Conservation (phyloP, 1,140 invertebrate genomes). For the Monochamus saltuarius region DNA sequence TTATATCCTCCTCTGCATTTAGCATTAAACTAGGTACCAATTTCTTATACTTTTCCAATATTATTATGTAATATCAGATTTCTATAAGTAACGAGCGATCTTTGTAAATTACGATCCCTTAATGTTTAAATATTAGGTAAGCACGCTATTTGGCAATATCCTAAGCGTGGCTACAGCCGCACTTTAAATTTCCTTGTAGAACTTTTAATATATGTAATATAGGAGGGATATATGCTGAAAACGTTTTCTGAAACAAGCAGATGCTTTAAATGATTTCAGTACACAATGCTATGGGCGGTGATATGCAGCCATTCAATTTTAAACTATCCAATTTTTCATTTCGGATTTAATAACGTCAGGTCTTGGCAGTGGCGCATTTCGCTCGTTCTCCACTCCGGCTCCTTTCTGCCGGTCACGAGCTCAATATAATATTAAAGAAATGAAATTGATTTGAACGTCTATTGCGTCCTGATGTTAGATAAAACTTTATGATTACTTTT, state of each 20-base stretch:
- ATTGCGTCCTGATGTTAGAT: conserved; percentile 39
- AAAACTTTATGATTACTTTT: conserved; percentile 47
- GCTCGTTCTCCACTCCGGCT: conserved; percentile 29
- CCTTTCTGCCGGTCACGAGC: conserved; percentile 41
- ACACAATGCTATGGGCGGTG: conserved; percentile 41
- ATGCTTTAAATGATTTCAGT: conserved; percentile 40
- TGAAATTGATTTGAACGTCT: conserved; percentile 45
- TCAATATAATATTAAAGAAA: conserved; percentile 48
- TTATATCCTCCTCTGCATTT: too few species aligned
- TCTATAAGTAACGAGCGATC: too few species aligned
- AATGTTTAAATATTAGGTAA: too few species aligned
- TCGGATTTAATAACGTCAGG: conserved; percentile 53
- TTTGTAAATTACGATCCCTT: too few species aligned
- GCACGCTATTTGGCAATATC: too few species aligned
- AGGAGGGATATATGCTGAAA: conserved; percentile 18
- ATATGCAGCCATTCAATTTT: conserved; percentile 50
- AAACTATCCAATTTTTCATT: conserved; percentile 53
- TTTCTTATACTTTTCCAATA: too few species aligned
- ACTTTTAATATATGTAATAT: too few species aligned
- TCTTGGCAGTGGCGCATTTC: conserved; percentile 40
- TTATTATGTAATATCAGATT: too few species aligned
- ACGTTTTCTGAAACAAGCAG: conserved; percentile 33
- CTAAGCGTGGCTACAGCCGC: too few species aligned
- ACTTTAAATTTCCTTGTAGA: too few species aligned
- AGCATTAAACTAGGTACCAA: too few species aligned